Base-by-base conservation (phyloP, 1,140 invertebrate genomes). In the Tribolium castaneum region DNA sequence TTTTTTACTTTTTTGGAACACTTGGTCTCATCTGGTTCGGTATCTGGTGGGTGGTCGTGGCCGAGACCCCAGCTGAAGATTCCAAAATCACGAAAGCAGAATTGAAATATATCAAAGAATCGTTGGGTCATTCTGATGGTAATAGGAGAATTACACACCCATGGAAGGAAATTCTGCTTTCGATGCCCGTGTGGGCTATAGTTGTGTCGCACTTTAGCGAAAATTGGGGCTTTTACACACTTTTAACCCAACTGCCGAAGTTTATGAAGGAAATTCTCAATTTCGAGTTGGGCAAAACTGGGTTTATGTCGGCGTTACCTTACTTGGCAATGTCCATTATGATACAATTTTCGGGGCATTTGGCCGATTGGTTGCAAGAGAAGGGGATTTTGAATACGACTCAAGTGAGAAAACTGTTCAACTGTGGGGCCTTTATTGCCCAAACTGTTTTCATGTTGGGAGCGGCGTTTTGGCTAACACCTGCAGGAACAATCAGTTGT, bases 151-250 rank as follows among this genome's bases (percentile, higher is more conserved):
- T 91, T 39, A 87, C 88, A 49, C 91, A 94, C 86, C 96, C 96
- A 0, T 97, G 96, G 96, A 90, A 89, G 54, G 87, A 90, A 4
- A 95, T 98, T 82, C 86, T 98, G 12, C 93, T 90, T 0, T 98
- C 96, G 0, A 88, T 90, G 50, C 92, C 97, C 0, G 95, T 98
- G 1, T 98, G 96, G 94, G 96, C 97, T 0, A 96, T 97, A 62
- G 92, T 96, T 13, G 90, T 92, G 13, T 96, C 96, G 2, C 96
- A 98, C 86, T 98, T 98, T 87, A 93, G 95, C 75, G 96, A 98
- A 87, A 98, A 98, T 87, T 98, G 97, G 97, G 97, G 96, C 10
- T 97, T 98, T 87, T 98, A 98, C 84, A 98, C 96, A 0, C 90
- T 97, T 84, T 89, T 98, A 0, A 97, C 96, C 0, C 94, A 96